Evolutionary conservation across 2,888 invertebrate genomes (phyloP).

Genomic region (Drosophila helvetica): DNA sequence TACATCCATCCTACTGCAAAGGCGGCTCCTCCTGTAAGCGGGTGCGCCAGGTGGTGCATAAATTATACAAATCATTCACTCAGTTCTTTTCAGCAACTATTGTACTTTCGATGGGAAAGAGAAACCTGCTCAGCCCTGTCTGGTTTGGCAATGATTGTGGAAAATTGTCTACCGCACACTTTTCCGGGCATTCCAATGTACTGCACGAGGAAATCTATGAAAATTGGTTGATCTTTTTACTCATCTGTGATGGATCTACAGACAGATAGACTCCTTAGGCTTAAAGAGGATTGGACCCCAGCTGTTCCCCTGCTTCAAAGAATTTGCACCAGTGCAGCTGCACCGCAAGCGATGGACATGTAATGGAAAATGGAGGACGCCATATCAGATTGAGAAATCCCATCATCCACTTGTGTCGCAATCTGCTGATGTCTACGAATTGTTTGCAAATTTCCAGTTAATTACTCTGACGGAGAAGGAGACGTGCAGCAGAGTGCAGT

Average conservation of each 20-base stretch:
- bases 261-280: too few relatives aligned
- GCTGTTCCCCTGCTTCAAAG: neutral
- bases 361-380: conserved; percentile 26
- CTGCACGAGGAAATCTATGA: too few relatives aligned
- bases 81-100: conserved; percentile 52
- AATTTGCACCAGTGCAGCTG: conserved; percentile 6
- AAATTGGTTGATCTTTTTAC: too few relatives aligned
- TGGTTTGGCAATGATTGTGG: too few relatives aligned
- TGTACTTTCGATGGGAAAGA: neutral
- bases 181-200: too few relatives aligned
- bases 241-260: too few relatives aligned
- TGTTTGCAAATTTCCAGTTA: conserved; percentile 32
- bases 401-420: conserved; percentile 7
- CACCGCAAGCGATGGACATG: neutral
- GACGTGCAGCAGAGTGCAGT: conserved; percentile 12
- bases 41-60: conserved; percentile 13
- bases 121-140: too few relatives aligned
- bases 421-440: conserved; percentile 30
- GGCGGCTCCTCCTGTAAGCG: neutral
- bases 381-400: conserved; percentile 7
- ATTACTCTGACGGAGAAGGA: conserved; percentile 21
- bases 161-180: too few relatives aligned
- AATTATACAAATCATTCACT: conserved; percentile 25
- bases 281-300: too few relatives aligned
- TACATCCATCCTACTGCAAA: too few relatives aligned